phyloP scores from a whole-genome alignment of 2,113 vertebrate species.

The Neogobius melanostomus region DNA sequence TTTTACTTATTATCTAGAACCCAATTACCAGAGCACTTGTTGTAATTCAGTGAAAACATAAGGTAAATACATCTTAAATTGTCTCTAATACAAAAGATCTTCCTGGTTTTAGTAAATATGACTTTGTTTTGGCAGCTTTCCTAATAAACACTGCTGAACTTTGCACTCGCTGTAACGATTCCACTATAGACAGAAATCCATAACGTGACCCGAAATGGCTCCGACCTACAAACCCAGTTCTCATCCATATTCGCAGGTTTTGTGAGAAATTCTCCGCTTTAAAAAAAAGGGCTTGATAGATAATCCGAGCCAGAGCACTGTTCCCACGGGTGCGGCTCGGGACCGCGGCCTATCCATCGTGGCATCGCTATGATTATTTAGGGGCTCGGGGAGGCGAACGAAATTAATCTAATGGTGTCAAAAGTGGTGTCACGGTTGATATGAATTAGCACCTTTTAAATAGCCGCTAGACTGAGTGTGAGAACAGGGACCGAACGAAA shows the following conservation, averaged over 20 bases:
- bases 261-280: neutral
- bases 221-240: neutral
- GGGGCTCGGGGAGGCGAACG: slow-evolving; percentile 8
- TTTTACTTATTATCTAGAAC: no score
- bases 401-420: slow-evolving; percentile 40
- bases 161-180: neutral
- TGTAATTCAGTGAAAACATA: no score
- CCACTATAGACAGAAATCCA: neutral
- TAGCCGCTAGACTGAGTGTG: slow-evolving; percentile 3
- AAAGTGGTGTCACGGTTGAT: slow-evolving; percentile 41
- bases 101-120: neutral
- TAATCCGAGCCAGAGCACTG: slow-evolving; percentile 23
- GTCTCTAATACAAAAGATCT: no score
- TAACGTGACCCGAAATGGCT: neutral
- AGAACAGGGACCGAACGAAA: slow-evolving; percentile 18
- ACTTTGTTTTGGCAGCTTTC: neutral
- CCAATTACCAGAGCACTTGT: no score
- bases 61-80: no score
- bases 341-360: slow-evolving; percentile 4
- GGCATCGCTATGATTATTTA: slow-evolving; percentile 33
- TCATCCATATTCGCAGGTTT: neutral
- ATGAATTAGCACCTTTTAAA: slow-evolving; percentile 49
- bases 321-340: neutral
- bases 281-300: neutral
- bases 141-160: neutral